Conservation (phyloP, 2,113 vertebrate genomes). For the Forbesichthys agassizii region DNA sequence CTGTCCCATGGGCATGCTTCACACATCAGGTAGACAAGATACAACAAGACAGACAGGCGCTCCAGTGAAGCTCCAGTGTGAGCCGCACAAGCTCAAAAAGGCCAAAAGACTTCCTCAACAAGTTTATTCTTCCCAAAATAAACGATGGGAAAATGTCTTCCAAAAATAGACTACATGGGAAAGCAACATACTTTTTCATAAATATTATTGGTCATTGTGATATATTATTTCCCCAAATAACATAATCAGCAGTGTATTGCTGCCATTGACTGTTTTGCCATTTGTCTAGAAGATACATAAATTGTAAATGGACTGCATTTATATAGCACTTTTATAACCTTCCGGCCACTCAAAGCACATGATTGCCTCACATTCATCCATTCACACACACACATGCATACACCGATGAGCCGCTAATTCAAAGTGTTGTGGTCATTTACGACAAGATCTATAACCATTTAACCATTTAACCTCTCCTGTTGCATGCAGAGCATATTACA, state of each 20-base stretch:
- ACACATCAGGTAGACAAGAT: constrained; percentile 54
- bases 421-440: too few relatives aligned
- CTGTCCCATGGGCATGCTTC: constrained; percentile 39
- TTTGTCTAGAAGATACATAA: too few relatives aligned
- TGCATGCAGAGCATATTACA: too few relatives aligned
- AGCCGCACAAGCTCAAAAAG: constrained; percentile 15
- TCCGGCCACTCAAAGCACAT: too few relatives aligned
- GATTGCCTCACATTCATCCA: too few relatives aligned
- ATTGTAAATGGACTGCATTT: too few relatives aligned
- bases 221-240: constrained; percentile 31
- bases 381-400: too few relatives aligned
- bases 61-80: constrained; percentile 38
- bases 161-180: constrained; percentile 43
- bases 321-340: too few relatives aligned
- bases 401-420: too few relatives aligned
- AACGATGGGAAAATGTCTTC: constrained; percentile 37
- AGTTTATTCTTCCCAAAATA: constrained; percentile 49
- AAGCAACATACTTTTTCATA: constrained; percentile 5
- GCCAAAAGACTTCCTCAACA: constrained; percentile 40
- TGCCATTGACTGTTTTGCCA: not conserved
- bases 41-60: constrained; percentile 55
- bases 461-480: too few relatives aligned
- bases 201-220: constrained; percentile 25
- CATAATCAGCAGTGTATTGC: constrained; percentile 4
- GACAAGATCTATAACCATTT: too few relatives aligned